These are phyloP conservation scores for Achlya flavicornis DNA, from an alignment of 2,888 invertebrate species.

Conservation along the genomic window DNA sequence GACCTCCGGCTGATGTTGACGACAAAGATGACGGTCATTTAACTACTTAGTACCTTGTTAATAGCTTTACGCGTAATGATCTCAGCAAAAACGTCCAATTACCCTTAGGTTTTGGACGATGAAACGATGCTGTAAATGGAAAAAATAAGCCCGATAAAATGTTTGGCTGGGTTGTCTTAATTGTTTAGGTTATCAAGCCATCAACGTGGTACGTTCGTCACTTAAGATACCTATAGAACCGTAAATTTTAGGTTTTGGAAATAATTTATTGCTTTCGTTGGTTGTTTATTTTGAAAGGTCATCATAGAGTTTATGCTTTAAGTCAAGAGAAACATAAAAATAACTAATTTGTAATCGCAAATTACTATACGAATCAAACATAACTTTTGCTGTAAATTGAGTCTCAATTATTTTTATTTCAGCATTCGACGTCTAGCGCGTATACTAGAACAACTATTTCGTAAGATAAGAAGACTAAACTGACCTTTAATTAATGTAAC, in stretches of 20 bases:
- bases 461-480: background rate
- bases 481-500: background rate
- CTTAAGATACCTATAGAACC: no score
- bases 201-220: no score
- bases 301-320: background rate
- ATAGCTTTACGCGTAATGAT: slow-evolving; percentile 3
- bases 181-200: background rate
- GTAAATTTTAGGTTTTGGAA: no score
- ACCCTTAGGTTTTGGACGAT: background rate
- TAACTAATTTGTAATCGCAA: background rate
- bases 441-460: background rate
- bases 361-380: background rate
- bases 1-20: slow-evolving; percentile 29
- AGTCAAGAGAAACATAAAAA: background rate
- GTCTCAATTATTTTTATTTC: background rate
- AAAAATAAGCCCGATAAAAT: background rate
- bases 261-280: no score
- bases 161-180: background rate
- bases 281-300: background rate
- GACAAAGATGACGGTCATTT: slow-evolving; percentile 26
- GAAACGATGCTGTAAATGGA: background rate
- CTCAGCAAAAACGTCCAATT: background rate
- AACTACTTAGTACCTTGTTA: slow-evolving; percentile 10
- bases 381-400: background rate
- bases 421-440: background rate